These are phyloP conservation scores for Lithophane leautieri DNA, from an alignment of 2,888 invertebrate genomes.

Conservation along the genomic window DNA sequence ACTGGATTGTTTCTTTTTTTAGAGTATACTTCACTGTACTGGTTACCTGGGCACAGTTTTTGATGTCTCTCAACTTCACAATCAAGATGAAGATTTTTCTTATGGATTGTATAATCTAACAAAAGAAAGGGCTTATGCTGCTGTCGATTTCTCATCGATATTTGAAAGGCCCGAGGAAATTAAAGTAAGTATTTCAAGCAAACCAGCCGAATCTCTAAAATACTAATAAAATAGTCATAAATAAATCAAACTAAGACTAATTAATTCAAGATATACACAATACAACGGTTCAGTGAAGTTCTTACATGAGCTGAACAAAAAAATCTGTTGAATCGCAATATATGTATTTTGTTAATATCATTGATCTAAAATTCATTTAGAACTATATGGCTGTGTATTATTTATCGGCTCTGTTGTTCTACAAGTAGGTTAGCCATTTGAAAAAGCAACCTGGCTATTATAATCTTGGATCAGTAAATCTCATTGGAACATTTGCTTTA, in stretches of 20 bases:
- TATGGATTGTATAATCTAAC: conserved; percentile 70
- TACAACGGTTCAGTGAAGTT: too few relatives aligned
- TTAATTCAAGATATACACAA: too few relatives aligned
- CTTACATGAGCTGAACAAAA: background rate
- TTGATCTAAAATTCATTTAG: background rate
- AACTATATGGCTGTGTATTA: too few relatives aligned
- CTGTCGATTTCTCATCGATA: conserved; percentile 72
- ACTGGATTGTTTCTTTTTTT: conserved; percentile 33
- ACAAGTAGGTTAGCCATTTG: background rate
- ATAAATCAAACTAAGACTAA: background rate
- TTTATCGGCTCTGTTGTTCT: too few relatives aligned
- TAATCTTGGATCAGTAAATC: background rate
- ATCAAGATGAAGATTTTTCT: conserved; percentile 67
- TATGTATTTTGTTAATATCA: background rate
- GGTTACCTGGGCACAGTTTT: conserved; percentile 65
- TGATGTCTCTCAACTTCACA: conserved; percentile 70
- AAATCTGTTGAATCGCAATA: background rate
- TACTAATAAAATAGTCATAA: background rate
- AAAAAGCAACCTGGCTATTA: background rate
- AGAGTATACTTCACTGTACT: conserved; percentile 68
- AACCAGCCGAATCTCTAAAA: background rate
- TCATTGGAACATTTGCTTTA: background rate
- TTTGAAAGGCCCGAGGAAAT: conserved; percentile 65
- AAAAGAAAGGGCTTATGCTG: conserved; percentile 62
- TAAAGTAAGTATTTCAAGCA: conserved; percentile 65